A percentile compares a stretch with the other conserved stretches of the same genome.
Conservation (phyloP, 2,113 vertebrate species). For the Riparia riparia region DNA sequence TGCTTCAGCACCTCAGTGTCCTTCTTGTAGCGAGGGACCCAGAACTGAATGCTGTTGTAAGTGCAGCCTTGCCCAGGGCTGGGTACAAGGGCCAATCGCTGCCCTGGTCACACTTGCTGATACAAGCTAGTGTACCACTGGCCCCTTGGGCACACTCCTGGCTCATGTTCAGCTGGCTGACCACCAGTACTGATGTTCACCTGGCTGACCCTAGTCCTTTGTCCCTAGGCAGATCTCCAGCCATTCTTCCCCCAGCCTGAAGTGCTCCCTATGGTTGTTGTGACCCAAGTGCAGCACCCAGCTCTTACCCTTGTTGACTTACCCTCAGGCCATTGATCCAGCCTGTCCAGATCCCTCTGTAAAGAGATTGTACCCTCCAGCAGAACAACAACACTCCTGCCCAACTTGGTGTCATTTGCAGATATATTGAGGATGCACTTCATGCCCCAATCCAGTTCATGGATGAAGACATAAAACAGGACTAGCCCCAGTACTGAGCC, state of each 20-base stretch:
- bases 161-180: not conserved
- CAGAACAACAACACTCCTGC: not conserved
- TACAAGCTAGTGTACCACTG: not conserved
- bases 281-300: not conserved
- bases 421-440: not conserved
- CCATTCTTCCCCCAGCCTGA: not conserved
- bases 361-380: not conserved
- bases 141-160: not conserved
- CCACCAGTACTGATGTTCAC: no score
- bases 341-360: not conserved
- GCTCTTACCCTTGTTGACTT: not conserved
- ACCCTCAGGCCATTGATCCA: fast-evolving
- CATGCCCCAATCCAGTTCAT: not conserved
- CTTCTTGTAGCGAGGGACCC: not conserved
- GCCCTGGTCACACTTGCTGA: not conserved
- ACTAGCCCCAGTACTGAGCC: not conserved
- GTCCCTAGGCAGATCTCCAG: not conserved
- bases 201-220: not conserved
- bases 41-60: not conserved
- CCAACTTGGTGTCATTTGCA: not conserved
- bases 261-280: not conserved
- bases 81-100: not conserved
- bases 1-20: not conserved
- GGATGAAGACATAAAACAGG: not conserved
- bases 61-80: not conserved